Percentiles rank a stretch among this genome's conserved stretches.
phyloP scores from a whole-genome alignment of 2,797 vertebrate species.

The Clangula hyemalis region DNA sequence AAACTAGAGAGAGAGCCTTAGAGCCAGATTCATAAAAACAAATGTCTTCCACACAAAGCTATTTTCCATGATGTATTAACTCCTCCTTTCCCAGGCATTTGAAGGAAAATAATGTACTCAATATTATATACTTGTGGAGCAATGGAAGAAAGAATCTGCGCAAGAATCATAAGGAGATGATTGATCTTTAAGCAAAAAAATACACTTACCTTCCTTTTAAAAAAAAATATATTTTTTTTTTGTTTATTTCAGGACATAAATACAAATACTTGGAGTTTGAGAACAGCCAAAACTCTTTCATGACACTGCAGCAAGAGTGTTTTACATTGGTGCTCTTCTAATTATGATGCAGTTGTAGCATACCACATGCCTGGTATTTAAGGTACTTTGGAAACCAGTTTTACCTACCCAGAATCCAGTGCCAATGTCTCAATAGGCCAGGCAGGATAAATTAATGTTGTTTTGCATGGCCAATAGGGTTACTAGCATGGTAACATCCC shows the following conservation, averaged over 20 bases:
- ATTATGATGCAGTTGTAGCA: background rate
- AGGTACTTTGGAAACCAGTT: background rate
- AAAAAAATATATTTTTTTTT: background rate
- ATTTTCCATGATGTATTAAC: slow-evolving; percentile 51
- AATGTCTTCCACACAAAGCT: slow-evolving; percentile 70
- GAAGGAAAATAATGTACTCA: slow-evolving; percentile 17
- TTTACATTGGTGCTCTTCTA: background rate
- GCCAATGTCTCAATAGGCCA: background rate
- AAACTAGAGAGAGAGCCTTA: slow-evolving; percentile 64
- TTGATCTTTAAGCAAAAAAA: slow-evolving; percentile 21
- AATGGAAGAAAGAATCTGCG: background rate
- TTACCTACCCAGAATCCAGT: background rate
- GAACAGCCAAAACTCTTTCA: background rate
- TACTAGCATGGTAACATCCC: background rate
- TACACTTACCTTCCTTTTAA: background rate
- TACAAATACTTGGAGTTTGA: background rate
- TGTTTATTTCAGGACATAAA: slow-evolving; percentile 29
- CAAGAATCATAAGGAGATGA: slow-evolving; percentile 8
- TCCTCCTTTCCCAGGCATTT: slow-evolving; percentile 41
- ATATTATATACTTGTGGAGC: background rate
- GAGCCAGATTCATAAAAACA: slow-evolving; percentile 70
- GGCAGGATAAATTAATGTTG: background rate
- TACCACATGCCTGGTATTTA: background rate
- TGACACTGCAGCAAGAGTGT: background rate
- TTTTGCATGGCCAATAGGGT: background rate